Conservation (phyloP, 2,797 vertebrate species). For the Eremophila alpestris region DNA sequence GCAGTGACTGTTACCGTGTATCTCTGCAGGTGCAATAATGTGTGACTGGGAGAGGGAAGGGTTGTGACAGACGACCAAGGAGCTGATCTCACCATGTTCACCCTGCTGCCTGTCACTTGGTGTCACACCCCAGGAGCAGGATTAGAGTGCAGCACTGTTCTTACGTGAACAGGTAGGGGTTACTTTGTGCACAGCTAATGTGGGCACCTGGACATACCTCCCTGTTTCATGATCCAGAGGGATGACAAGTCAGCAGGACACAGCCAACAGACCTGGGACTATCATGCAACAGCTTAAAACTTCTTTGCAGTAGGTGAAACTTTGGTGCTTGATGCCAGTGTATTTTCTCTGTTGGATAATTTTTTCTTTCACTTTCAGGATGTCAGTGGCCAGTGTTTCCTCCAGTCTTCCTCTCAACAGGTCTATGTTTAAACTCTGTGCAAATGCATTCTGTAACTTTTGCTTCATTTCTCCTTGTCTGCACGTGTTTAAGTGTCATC, state of each 20-base stretch:
- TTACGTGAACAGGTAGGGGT: not conserved
- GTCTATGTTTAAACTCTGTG: not conserved
- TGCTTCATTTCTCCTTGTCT: not conserved
- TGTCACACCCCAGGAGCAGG: not conserved
- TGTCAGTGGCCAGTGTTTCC: not conserved
- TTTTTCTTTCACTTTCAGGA: not conserved
- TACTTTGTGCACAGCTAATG: fast-evolving
- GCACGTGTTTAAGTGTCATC: not conserved
- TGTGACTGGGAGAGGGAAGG: not conserved
- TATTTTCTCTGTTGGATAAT: not conserved
- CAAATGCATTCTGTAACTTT: not conserved
- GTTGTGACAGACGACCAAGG: not conserved
- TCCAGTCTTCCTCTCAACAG: not conserved
- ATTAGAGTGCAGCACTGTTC: not conserved
- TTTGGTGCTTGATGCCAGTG: not conserved
- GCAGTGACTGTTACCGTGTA: not conserved
- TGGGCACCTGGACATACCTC: not conserved
- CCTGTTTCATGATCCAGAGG: not conserved
- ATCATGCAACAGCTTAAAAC: not conserved
- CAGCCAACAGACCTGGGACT: not conserved
- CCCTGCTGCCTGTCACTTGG: not conserved
- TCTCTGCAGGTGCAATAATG: not conserved
- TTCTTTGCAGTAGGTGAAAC: not conserved
- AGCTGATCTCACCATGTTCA: not conserved
- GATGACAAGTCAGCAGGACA: fast-evolving